A percentile compares a stretch with the other conserved stretches of the same genome.
Conservation (phyloP, 2,888 invertebrate species). For the Agonopterix arenella region DNA sequence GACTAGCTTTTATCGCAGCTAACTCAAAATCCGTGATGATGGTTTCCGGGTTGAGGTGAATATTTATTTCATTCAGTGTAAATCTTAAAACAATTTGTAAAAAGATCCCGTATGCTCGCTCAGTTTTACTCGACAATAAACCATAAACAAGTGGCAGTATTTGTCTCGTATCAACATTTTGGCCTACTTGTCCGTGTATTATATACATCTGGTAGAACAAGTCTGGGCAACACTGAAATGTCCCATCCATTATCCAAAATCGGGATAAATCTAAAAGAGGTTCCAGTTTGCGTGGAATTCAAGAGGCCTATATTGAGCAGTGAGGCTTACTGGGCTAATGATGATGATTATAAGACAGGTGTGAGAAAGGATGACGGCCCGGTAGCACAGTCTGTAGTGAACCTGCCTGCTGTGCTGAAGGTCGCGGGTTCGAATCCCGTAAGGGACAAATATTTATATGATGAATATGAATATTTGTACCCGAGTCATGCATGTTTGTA, state of each 20-base stretch:
- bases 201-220: background rate
- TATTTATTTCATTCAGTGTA: background rate
- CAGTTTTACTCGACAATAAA: background rate
- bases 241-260: conserved; percentile 6
- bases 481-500: no score
- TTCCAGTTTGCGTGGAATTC: no score
- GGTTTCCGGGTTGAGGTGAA: background rate
- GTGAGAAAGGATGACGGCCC: no score
- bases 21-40: background rate
- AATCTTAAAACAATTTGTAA: background rate
- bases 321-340: no score
- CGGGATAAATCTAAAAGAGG: conserved; percentile 2
- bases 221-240: background rate
- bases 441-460: no score
- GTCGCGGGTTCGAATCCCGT: no score
- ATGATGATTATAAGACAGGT: no score
- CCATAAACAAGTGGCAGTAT: background rate
- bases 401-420: no score
- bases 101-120: background rate
- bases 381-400: no score
- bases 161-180: background rate
- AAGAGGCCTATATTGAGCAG: no score
- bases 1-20: background rate
- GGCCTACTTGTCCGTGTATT: background rate
- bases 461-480: no score